Base-by-base conservation (phyloP, 2,888 invertebrate species). In the Apeira syringaria region DNA sequence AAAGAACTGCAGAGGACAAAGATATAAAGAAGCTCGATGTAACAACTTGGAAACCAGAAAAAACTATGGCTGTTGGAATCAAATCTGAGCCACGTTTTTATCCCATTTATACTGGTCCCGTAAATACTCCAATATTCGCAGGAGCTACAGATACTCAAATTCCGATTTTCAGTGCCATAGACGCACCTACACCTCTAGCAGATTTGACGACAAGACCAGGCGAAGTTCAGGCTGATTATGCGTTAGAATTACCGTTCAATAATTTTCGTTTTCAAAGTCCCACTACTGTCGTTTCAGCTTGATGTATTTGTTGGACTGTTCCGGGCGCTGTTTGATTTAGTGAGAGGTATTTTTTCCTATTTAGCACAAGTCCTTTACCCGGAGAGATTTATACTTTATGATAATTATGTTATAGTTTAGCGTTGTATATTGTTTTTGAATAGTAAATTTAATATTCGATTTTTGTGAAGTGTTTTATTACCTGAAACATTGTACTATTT, bases 201-300 rank as follows among this genome's bases (percentile, higher is more conserved):
- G 86, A 88, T 51, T 54, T 83, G 29, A 84, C 85, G 0, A 83
- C 85, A 1, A 70, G 56, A 33, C 89, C 89, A 1, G 81, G 83
- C 0, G 90, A 90, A 47, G 85, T 90, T 0, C 88, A 89, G 51
- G 88, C 89, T 0, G 90, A 90, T 53, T 89, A 87, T 49, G 68
- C 89, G 1, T 51, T 90, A 51, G 90, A 90, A 53, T 59, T 90
- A 17, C 90, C 90, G 5, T 88, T 81, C 54, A 89, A 90, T 79
- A 73, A 84, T 59, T 77, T 90, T 75, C 84, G 68, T 59, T 88
- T 86, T 89, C 88, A 87, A 86, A 82, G 72, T 87, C 75, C 88
- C 88, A 61, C 80, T 89, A 58, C 86, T 88, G 64, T 87, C 80
- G 56, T 89, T 89, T 74, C 86, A 87, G 57, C 86, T 88, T 88